Evolutionary conservation across 1,140 invertebrate genomes (phyloP).

Genomic region (Conus betulinus): DNA sequence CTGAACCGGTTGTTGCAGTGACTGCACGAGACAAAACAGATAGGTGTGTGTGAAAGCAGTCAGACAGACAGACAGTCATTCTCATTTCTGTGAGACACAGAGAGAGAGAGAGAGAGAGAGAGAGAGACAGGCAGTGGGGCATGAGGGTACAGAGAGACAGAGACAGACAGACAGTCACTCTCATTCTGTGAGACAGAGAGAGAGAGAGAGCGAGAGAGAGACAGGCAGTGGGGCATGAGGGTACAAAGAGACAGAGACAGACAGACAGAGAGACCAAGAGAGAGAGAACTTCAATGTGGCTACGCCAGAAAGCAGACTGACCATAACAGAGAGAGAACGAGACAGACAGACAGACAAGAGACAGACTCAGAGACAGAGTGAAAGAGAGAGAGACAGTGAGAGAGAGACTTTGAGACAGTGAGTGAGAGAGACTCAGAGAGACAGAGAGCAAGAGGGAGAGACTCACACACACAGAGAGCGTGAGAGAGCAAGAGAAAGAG

Average conservation of each 20-base stretch:
- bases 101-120: background rate
- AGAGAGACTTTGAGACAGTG: too few relatives aligned
- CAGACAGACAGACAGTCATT: background rate
- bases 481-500: too few relatives aligned
- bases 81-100: background rate
- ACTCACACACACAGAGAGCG: too few relatives aligned
- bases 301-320: too few relatives aligned
- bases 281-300: background rate
- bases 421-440: too few relatives aligned
- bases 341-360: too few relatives aligned
- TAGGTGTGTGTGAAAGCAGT: background rate
- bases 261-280: constrained; percentile 1
- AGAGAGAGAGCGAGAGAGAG: background rate
- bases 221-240: background rate
- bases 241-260: background rate
- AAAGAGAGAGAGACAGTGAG: too few relatives aligned
- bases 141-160: background rate
- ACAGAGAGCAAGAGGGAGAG: too few relatives aligned
- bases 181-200: background rate
- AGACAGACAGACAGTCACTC: constrained; percentile 11
- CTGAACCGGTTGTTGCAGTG: too few relatives aligned
- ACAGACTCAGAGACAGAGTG: too few relatives aligned
- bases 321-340: too few relatives aligned
- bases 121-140: background rate
- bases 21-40: background rate